phyloP scores from a whole-genome alignment of 1,140 invertebrate genomes.

The Chlorops oryzae region DNA sequence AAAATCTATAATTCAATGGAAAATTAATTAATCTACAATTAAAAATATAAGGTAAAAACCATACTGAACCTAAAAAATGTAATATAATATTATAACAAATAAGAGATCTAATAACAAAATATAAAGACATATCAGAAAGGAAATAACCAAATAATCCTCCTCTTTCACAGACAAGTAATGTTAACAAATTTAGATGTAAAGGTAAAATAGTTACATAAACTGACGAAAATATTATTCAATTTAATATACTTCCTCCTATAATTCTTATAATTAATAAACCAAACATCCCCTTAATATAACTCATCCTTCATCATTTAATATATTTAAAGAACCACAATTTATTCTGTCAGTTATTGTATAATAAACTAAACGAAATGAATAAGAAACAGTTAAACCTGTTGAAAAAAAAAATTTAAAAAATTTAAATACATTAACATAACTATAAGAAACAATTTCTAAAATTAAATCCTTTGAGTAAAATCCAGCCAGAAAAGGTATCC shows the following conservation, averaged over 20 bases:
- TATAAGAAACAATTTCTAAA: slow-evolving; percentile 52
- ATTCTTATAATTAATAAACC: slow-evolving; percentile 51
- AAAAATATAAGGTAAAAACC: slow-evolving; percentile 48
- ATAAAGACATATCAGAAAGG: slow-evolving; percentile 44
- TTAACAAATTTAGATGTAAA: slow-evolving; percentile 48
- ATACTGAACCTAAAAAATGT: no score
- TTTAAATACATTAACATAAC: slow-evolving; percentile 50
- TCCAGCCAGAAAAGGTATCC: slow-evolving; percentile 56
- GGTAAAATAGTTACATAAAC: slow-evolving; percentile 52
- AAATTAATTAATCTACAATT: slow-evolving; percentile 29
- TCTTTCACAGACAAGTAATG: slow-evolving; percentile 45
- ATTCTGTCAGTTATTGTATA: slow-evolving; percentile 49
- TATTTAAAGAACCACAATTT: slow-evolving; percentile 48
- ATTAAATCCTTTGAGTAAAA: slow-evolving; percentile 63
- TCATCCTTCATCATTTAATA: slow-evolving; percentile 49
- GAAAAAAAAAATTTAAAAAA: slow-evolving; percentile 52
- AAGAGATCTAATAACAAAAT: slow-evolving; percentile 45
- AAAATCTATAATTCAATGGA: slow-evolving; percentile 17
- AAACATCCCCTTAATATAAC: slow-evolving; percentile 48
- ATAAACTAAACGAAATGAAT: slow-evolving; percentile 53
- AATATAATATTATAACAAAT: slow-evolving; percentile 42
- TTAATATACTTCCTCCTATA: slow-evolving; percentile 47
- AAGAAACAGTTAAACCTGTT: no score
- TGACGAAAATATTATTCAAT: slow-evolving; percentile 48
- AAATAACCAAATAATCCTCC: slow-evolving; percentile 44